Conservation (phyloP, 2,797 vertebrate genomes). For the Poecilia gillii region DNA sequence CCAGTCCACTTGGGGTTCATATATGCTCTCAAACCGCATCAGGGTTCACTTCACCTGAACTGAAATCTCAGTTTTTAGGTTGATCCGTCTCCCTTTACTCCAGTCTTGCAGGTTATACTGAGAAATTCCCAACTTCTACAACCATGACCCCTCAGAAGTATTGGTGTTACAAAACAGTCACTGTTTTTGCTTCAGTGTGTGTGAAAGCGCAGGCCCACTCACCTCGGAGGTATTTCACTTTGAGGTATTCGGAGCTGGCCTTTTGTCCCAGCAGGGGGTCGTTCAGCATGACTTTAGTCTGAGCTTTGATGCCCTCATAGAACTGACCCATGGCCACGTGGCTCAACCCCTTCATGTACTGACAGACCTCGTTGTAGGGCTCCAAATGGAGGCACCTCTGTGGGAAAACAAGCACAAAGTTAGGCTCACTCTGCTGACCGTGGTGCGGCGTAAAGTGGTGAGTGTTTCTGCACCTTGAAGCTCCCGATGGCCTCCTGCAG, state of each 20-base stretch:
- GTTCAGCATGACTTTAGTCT: slow-evolving; percentile 98
- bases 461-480: slow-evolving; percentile 87
- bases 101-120: too few species aligned
- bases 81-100: too few species aligned
- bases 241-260: slow-evolving; percentile 95
- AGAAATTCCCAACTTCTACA: too few species aligned
- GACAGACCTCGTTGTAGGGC: slow-evolving; percentile 96
- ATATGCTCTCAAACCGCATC: too few species aligned
- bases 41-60: too few species aligned
- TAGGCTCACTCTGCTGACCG: background rate
- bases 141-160: too few species aligned
- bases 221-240: slow-evolving; percentile 99
- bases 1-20: too few species aligned
- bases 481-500: slow-evolving; percentile 93
- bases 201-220: slow-evolving; percentile 22
- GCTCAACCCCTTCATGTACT: slow-evolving; percentile 98
- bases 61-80: too few species aligned
- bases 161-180: background rate
- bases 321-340: slow-evolving; percentile 98
- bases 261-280: slow-evolving; percentile 96
- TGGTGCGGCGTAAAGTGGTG: background rate
- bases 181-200: background rate
- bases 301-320: slow-evolving; percentile 98
- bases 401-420: background rate
- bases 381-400: slow-evolving; percentile 95